Conservation (phyloP, 2,888 invertebrate genomes). For the Drosophila sordidapex region DNA sequence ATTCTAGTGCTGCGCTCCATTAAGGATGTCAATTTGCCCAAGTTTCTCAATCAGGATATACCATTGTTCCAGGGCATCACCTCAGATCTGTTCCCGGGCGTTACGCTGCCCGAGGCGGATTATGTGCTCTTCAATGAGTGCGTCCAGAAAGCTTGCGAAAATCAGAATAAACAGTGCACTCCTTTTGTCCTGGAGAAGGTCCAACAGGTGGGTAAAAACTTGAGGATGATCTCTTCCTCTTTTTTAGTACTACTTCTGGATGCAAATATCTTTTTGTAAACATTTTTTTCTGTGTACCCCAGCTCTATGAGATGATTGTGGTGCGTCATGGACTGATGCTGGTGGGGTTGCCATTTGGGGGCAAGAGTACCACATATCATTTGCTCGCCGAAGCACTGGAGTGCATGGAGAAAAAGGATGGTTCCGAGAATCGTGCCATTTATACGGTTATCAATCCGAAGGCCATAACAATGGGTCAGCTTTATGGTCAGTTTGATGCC, state of each 20-base stretch:
- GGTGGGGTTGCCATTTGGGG: constrained; percentile 96
- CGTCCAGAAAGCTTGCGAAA: constrained; percentile 87
- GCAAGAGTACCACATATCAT: constrained; percentile 94
- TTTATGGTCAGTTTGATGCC: constrained; percentile 97
- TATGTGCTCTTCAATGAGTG: constrained; percentile 90
- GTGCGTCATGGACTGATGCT: constrained; percentile 98
- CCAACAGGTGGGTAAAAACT: constrained; percentile 85
- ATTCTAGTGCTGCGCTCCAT: constrained; percentile 94
- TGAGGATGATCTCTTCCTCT: not conserved
- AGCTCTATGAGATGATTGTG: constrained; percentile 97
- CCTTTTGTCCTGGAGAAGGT: constrained; percentile 94
- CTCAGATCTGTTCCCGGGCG: constrained; percentile 96
- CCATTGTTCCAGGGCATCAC: constrained; percentile 97
- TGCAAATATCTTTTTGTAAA: too few relatives aligned
- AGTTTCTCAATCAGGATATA: constrained; percentile 95
- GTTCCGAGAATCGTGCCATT: constrained; percentile 90
- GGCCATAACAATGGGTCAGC: constrained; percentile 96
- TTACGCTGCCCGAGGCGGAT: constrained; percentile 91
- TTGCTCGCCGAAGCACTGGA: constrained; percentile 92
- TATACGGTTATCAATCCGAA: constrained; percentile 96
- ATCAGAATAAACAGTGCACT: constrained; percentile 93
- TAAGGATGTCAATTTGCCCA: constrained; percentile 97
- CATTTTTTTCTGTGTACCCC: constrained; percentile 68
- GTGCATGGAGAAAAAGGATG: constrained; percentile 89
- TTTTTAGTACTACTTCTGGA: not conserved